These are phyloP conservation scores for Apostichopus leukothele DNA, from an alignment of 53 echinoderm and acorn worm genomes.

Conservation along the genomic window DNA sequence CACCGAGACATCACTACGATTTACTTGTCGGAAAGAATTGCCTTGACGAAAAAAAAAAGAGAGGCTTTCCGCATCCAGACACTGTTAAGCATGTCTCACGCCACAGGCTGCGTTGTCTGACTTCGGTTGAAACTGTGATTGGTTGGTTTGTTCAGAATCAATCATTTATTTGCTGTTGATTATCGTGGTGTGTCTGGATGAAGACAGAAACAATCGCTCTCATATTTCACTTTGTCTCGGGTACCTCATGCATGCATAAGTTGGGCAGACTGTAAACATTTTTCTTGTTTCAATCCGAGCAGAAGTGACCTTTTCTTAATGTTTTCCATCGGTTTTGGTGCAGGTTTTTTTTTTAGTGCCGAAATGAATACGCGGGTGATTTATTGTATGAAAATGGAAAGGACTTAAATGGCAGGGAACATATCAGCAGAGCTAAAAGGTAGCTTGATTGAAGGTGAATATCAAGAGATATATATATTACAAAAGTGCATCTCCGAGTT, in stretches of 20 bases:
- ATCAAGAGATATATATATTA: background rate
- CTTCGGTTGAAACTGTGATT: background rate
- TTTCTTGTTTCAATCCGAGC: constrained; percentile 14
- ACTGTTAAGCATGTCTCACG: constrained; percentile 14
- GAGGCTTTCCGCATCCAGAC: constrained; percentile 1
- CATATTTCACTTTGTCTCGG: constrained; percentile 5
- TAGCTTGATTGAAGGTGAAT: background rate
- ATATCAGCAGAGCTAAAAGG: background rate
- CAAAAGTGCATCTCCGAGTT: background rate
- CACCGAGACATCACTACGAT: constrained; percentile 1
- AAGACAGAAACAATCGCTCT: constrained; percentile 6
- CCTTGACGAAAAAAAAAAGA: background rate
- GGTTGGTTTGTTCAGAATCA: constrained; percentile 7
- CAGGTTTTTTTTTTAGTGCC: background rate
- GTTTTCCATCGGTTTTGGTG: background rate
- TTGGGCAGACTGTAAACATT: constrained; percentile 13
- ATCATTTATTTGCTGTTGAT: constrained; percentile 18
- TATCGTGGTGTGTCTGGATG: background rate
- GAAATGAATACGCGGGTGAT: background rate
- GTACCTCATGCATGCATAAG: constrained; percentile 10
- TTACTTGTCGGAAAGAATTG: background rate
- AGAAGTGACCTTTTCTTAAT: constrained; percentile 14
- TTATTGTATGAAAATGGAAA: background rate
- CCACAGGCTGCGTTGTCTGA: constrained; percentile 7
- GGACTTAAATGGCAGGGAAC: background rate